Percentiles rank a stretch among this genome's conserved stretches.
Evolutionary conservation across 2,888 invertebrate genomes (phyloP).

Genomic region (Sarcophaga carnaria): DNA sequence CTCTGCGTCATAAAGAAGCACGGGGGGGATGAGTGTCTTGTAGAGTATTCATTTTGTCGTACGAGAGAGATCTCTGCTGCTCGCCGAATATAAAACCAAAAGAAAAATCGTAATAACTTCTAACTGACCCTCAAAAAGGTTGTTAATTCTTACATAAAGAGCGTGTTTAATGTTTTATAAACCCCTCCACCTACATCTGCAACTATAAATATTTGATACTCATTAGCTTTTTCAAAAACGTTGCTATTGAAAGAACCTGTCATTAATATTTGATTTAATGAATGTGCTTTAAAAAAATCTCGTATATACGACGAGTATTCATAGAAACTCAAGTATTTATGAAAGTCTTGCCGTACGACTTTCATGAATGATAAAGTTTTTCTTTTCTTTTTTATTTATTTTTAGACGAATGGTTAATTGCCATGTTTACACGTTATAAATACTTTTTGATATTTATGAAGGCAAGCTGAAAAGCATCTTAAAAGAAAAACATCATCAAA

Average conservation of each 20-base stretch:
- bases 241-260: neutral
- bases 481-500: neutral
- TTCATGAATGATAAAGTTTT: conserved; percentile 35
- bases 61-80: too few species aligned
- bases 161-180: neutral
- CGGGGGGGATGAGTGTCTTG: too few species aligned
- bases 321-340: neutral
- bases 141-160: too few species aligned
- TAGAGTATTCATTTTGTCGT: too few species aligned
- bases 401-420: conserved; percentile 46
- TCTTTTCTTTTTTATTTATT: neutral
- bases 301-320: neutral
- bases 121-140: too few species aligned
- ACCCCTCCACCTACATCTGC: neutral
- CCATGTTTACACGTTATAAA: conserved; percentile 14
- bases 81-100: too few species aligned
- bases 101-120: too few species aligned
- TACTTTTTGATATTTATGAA: neutral
- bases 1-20: too few species aligned
- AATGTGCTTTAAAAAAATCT: conserved; percentile 7
- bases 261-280: conserved; percentile 33
- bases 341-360: neutral
- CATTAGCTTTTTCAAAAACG: conserved; percentile 28
- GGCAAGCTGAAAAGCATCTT: neutral
- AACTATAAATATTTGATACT: conserved; percentile 2